Evolutionary conservation across 2,888 invertebrate genomes (phyloP), one percentile per base, ranked within the genome.

Genomic region (Myopa tessellatipennis): DNA sequence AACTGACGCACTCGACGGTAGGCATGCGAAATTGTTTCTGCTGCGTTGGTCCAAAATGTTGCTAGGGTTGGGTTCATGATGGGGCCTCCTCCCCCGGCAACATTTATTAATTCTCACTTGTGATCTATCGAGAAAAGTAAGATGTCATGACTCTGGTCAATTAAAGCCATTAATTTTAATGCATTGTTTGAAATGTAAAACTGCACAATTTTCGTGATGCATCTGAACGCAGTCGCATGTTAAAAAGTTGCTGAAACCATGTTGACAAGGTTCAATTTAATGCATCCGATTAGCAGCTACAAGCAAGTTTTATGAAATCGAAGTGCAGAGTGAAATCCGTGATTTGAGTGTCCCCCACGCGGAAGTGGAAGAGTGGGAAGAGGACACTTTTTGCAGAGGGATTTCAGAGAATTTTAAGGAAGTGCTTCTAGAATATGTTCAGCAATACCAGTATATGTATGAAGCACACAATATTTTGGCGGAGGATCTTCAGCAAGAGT

Each of bases 121-220:
- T 40, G 68, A 69, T 50, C n/a, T 18, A 69, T 69, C 18, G 10
- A 69, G 3, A 50, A 69, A 58, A 71, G 55, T 58, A 71, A 71
- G 71, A 71, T 71, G 71, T 71, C 71, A 58, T n/a, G n/a, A 60
- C 36, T 71, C 36, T 71, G 71, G 36, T 58, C 71, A 71, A 71
- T 71, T 71, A 58, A 71, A 58, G 18, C 52, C 12, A 71, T 71
- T 71, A 71, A 71, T 60, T 58, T 58, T 58, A 71, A 71, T 71
- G 55, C 38, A 71, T 71, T 71, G 36, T 58, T 71, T 71, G 61
- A 61, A 61, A 61, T 4, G 61, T 61, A n/a, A 61, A 61, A 61
- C 16, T 58, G 14, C 18, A 58, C 8, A 5, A 58, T 58, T 58
- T 58, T 58, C 3, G 58, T 58, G 10, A 26, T 26, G 26, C 18